Percentiles rank a stretch among this genome's conserved stretches.
Conservation (phyloP, 2,888 invertebrate genomes). For the Nipponacmea schrenckii region DNA sequence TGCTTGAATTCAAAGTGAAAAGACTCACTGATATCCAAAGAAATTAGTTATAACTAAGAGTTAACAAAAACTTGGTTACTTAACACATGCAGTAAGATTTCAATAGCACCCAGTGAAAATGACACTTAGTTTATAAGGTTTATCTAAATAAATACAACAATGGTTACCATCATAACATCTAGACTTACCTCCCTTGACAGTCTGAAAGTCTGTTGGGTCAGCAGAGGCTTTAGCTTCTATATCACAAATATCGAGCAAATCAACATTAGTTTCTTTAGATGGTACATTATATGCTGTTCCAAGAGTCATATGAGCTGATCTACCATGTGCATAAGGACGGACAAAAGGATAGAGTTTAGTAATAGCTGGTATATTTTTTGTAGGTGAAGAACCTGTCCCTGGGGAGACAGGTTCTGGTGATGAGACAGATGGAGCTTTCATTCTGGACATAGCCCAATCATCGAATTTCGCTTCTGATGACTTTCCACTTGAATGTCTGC, state of each 20-base stretch:
- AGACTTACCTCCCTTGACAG: constrained; percentile 26
- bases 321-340: constrained; percentile 24
- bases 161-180: constrained; percentile 31
- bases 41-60: too few relatives aligned
- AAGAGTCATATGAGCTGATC: constrained; percentile 52
- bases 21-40: too few relatives aligned
- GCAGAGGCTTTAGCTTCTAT: constrained; percentile 18
- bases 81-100: background rate
- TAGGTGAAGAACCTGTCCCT: background rate
- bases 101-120: constrained; percentile 32
- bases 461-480: background rate
- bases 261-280: constrained; percentile 36
- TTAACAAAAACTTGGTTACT: too few relatives aligned
- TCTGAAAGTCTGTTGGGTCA: constrained; percentile 10
- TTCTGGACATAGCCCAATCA: background rate
- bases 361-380: background rate
- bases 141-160: constrained; percentile 33
- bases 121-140: constrained; percentile 20
- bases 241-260: constrained; percentile 34
- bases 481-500: constrained; percentile 16
- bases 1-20: too few relatives aligned
- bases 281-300: constrained; percentile 36
- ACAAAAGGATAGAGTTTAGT: background rate
- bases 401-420: background rate
- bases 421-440: background rate